phyloP scores from a whole-genome alignment of 1,140 invertebrate genomes.

The Sitophilus oryzae region DNA sequence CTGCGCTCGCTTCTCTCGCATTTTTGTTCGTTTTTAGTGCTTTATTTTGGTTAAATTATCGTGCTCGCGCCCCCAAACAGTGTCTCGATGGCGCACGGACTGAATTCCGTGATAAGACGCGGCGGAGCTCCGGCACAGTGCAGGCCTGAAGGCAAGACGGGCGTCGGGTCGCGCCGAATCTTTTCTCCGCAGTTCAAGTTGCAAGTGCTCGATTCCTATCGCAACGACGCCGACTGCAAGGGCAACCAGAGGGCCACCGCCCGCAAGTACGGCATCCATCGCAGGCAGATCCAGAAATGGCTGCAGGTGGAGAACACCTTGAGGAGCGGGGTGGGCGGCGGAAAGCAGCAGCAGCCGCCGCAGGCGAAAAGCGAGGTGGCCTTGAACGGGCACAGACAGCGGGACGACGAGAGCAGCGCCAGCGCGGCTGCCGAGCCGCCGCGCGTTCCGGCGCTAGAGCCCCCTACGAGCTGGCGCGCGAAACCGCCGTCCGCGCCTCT shows the following conservation, averaged over 20 bases:
- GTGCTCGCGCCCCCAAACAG: constrained; percentile 32
- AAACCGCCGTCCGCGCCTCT: constrained; percentile 24
- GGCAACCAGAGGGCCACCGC: constrained; percentile 81
- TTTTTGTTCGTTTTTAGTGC: constrained; percentile 34
- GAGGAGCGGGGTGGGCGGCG: constrained; percentile 57
- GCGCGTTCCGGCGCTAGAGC: constrained; percentile 27
- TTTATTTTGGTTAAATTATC: constrained; percentile 32
- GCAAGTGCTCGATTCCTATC: constrained; percentile 77
- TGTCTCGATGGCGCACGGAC: constrained; percentile 52
- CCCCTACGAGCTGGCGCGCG: constrained; percentile 33
- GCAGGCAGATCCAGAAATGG: constrained; percentile 85
- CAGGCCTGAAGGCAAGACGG: constrained; percentile 46
- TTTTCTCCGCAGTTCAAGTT: constrained; percentile 80
- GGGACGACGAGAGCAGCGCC: constrained; percentile 34
- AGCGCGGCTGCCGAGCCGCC: constrained; percentile 17
- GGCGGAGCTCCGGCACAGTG: constrained; percentile 43
- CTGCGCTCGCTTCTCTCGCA: constrained; percentile 29
- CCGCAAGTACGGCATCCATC: constrained; percentile 78
- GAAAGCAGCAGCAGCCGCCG: constrained; percentile 39
- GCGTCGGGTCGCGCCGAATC: constrained; percentile 70
- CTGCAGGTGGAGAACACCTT: constrained; percentile 72
- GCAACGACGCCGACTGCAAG: constrained; percentile 73
- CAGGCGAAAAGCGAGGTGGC: constrained; percentile 42
- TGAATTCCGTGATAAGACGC: constrained; percentile 50
- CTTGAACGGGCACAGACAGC: constrained; percentile 38